Evolutionary conservation across 2,888 invertebrate species (phyloP).

Genomic region (Leptinotarsa peninsularis): DNA sequence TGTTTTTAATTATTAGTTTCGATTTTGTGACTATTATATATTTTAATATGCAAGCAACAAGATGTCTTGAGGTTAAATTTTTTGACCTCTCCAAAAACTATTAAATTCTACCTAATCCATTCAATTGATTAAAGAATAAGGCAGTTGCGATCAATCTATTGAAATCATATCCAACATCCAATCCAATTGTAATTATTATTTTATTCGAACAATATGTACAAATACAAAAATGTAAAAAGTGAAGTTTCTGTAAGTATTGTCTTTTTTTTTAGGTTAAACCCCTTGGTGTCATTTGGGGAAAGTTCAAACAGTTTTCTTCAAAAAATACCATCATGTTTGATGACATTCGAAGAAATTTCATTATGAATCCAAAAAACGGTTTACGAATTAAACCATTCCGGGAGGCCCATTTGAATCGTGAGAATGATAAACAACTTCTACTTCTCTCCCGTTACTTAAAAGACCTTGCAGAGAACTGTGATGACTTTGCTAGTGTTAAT

Average conservation of each 20-base stretch:
- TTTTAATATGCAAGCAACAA: too few relatives aligned
- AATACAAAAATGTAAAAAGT: background rate
- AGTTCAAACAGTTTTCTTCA: constrained; percentile 86
- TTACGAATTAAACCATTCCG: constrained; percentile 90
- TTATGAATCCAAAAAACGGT: constrained; percentile 97
- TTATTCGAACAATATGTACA: too few relatives aligned
- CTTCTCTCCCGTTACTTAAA: constrained; percentile 85
- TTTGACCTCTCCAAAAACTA: too few relatives aligned
- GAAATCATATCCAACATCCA: too few relatives aligned
- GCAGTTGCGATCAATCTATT: too few relatives aligned
- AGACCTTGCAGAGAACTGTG: constrained; percentile 82
- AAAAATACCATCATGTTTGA: constrained; percentile 99
- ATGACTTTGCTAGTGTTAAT: constrained; percentile 86
- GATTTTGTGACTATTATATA: too few relatives aligned
- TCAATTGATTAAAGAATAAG: too few relatives aligned
- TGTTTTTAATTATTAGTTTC: too few relatives aligned
- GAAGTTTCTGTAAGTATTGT: background rate
- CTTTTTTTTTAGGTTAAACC: constrained; percentile 82
- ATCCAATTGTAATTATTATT: too few relatives aligned
- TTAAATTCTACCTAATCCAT: too few relatives aligned
- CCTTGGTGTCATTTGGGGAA: constrained; percentile 96
- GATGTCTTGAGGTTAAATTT: too few relatives aligned
- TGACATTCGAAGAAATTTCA: constrained; percentile 93
- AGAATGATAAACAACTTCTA: constrained; percentile 85
- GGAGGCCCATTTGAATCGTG: constrained; percentile 89